These are phyloP conservation scores for Syngnathus typhle DNA, from an alignment of 2,113 vertebrate genomes.

Conservation along the genomic window DNA sequence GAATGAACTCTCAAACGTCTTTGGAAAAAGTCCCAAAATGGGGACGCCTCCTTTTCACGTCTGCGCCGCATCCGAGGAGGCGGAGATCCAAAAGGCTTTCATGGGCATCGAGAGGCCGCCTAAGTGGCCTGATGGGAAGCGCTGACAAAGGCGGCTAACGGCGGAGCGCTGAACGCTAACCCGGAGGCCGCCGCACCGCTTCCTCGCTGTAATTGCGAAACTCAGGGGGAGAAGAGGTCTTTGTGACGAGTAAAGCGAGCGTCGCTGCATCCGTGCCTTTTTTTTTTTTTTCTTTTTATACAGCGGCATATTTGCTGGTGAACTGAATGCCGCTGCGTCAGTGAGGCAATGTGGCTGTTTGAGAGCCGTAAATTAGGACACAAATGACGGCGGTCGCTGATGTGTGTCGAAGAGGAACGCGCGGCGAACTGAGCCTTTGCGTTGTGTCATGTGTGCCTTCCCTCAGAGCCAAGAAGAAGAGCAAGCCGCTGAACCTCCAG, in stretches of 20 bases:
- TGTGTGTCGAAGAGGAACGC: too few relatives aligned
- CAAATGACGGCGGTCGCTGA: too few relatives aligned
- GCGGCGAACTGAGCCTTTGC: too few relatives aligned
- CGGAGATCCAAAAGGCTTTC: neutral
- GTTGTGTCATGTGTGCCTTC: slow-evolving; percentile 10
- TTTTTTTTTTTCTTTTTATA: neutral
- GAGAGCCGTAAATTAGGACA: too few relatives aligned
- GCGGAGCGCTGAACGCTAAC: neutral
- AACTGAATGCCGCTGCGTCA: neutral
- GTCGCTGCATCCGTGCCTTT: neutral
- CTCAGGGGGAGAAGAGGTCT: neutral
- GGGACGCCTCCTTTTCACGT: neutral
- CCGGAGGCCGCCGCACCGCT: neutral
- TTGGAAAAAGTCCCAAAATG: neutral
- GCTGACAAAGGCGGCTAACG: slow-evolving; percentile 6
- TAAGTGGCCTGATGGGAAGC: slow-evolving; percentile 1
- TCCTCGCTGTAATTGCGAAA: slow-evolving; percentile 2
- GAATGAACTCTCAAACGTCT: neutral
- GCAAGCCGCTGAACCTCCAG: slow-evolving; percentile 95
- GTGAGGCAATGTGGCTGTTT: too few relatives aligned
- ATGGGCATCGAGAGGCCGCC: neutral
- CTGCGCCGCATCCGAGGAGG: neutral
- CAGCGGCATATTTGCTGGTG: neutral
- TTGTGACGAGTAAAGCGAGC: neutral
- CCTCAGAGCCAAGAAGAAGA: slow-evolving; percentile 91